Base-by-base conservation (phyloP, 1,140 invertebrate genomes). In the Nephila pilipes region DNA sequence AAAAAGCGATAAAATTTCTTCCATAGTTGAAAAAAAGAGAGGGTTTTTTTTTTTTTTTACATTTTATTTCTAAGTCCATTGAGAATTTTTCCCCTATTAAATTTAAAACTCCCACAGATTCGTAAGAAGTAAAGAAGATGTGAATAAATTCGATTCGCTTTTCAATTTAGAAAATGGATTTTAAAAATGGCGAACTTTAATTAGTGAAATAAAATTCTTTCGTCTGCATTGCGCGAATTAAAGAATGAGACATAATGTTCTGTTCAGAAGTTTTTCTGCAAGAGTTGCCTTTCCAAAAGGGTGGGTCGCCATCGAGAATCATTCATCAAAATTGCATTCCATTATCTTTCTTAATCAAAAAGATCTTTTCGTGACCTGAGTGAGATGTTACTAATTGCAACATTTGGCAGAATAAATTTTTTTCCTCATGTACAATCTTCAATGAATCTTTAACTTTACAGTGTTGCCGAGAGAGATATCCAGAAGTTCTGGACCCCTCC, bases 251-350 rank as follows among this genome's bases (percentile, higher is more conserved):
- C 25, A 10, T 25, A n/a, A 65, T 65, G 63, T 25, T 12, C 63
- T 25, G 1, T 29, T 25, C 63, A 25, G 22, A 3, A 14, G 14
- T 65, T 25, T 65, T 65, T 25, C 22, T 25, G 14, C 25, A 10
- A n/a, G 25, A 2, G 1, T 25, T 58, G n/a, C 63, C 22, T 29
- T n/a, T 65, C 6, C 12, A 25, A 65, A 12, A 65, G 63, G 63
- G 63, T 65, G 63, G 63, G 63, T 29, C 63, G 25, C 63, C n/a
- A n/a, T n/a, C 12, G 25, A 29, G 63, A 65, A 65, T 65, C 63
- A 65, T 65, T 65, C 63, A 65, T 65, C 63, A 65, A 65, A 65
- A 65, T 65, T 65, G n/a, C 63, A 65, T 65, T 65, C 63, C 63
- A 65, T 65, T 65, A 65, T 65, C 63, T 65, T 65, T 65, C 63